Evolutionary conservation across 2,888 invertebrate species (phyloP).

Genomic region (Coecobrya sp.): DNA sequence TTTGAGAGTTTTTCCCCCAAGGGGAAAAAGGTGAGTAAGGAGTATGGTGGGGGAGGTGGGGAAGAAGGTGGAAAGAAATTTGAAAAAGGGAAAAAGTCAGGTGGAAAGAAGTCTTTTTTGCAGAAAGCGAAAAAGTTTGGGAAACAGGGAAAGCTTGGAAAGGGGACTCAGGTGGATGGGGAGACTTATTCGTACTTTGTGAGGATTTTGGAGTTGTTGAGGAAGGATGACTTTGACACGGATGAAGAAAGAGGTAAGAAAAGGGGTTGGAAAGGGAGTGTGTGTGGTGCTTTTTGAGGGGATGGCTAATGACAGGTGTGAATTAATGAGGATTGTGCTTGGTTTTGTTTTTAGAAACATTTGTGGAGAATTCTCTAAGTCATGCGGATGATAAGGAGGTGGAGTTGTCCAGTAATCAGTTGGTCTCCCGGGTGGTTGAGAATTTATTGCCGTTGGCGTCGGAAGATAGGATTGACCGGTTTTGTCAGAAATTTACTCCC

Average conservation of each 20-base stretch:
- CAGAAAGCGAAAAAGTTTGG: conserved; percentile 92
- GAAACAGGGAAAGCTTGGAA: conserved; percentile 92
- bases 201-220: conserved; percentile 92
- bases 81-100: conserved; percentile 39
- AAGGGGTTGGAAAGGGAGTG: not conserved
- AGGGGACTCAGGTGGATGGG: conserved; percentile 91
- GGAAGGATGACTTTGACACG: conserved; percentile 90
- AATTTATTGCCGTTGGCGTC: conserved; percentile 91
- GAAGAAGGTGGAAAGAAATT: not conserved
- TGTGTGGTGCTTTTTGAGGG: not conserved
- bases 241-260: conserved; percentile 92
- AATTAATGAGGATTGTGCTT: not conserved
- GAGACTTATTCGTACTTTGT: conserved; percentile 94
- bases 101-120: conserved; percentile 88
- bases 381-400: conserved; percentile 92
- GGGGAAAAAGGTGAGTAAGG: conserved; percentile 10
- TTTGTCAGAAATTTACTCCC: conserved; percentile 90
- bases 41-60: conserved; percentile 27
- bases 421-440: conserved; percentile 93
- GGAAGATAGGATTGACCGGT: conserved; percentile 90
- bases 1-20: conserved; percentile 37
- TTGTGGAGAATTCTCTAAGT: conserved; percentile 93
- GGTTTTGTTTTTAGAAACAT: conserved; percentile 88
- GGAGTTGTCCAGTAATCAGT: conserved; percentile 93
- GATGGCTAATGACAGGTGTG: not conserved